Evolutionary conservation across 2,113 vertebrate species (phyloP).

Genomic region (Oncorhynchus clarkii): DNA sequence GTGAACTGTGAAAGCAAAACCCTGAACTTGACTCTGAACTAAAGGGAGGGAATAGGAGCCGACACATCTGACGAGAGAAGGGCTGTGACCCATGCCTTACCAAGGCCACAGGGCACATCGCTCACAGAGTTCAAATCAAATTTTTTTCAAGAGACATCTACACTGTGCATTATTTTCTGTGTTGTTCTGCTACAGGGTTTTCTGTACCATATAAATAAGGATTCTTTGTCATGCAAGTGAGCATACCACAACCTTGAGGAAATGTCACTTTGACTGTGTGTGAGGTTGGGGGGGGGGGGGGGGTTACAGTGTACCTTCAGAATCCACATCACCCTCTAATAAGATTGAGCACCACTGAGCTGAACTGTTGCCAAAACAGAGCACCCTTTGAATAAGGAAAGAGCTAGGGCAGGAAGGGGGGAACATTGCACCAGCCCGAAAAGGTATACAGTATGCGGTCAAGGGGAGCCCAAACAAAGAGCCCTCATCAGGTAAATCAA

Average conservation of each 20-base stretch:
- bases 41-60: too few relatives aligned
- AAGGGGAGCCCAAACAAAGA: slow-evolving; percentile 65
- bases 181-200: slow-evolving; percentile 46
- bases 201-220: slow-evolving; percentile 42
- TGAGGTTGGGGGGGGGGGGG: slow-evolving; percentile 25
- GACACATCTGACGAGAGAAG: slow-evolving; percentile 31
- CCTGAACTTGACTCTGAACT: too few relatives aligned
- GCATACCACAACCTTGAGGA: slow-evolving; percentile 57
- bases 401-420: slow-evolving; percentile 19
- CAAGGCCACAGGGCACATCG: slow-evolving; percentile 57
- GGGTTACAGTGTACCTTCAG: slow-evolving; percentile 50
- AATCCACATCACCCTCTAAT: slow-evolving; percentile 61
- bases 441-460: slow-evolving; percentile 41
- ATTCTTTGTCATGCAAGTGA: slow-evolving; percentile 46
- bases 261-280: slow-evolving; percentile 28
- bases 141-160: slow-evolving; percentile 46
- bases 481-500: slow-evolving; percentile 71
- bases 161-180: slow-evolving; percentile 46
- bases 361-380: slow-evolving; percentile 60
- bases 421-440: slow-evolving; percentile 25
- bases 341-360: slow-evolving; percentile 59
- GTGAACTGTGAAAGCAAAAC: too few relatives aligned
- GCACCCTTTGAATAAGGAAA: slow-evolving; percentile 48
- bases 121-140: slow-evolving; percentile 40
- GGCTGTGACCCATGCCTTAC: slow-evolving; percentile 42